These are phyloP conservation scores for Verasper variegatus DNA, from an alignment of 2,113 vertebrate genomes.

Conservation along the genomic window DNA sequence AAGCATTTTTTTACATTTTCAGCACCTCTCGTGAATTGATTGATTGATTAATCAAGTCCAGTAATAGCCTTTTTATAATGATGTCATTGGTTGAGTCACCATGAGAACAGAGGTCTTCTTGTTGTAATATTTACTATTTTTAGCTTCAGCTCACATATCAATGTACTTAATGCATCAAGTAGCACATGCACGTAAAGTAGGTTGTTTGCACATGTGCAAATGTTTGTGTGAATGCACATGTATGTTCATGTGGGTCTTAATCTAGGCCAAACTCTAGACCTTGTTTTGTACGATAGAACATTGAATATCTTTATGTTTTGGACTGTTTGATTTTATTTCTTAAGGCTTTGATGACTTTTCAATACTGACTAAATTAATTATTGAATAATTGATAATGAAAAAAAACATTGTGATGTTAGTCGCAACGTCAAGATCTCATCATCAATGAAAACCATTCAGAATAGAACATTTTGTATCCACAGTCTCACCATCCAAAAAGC, in stretches of 20 bases:
- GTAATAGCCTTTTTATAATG: slow-evolving; percentile 29
- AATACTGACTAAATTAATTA: neutral
- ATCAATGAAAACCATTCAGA: neutral
- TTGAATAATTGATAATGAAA: neutral
- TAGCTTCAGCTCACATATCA: neutral
- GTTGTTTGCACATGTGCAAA: too few species aligned
- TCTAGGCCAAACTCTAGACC: too few species aligned
- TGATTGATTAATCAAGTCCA: slow-evolving; percentile 37
- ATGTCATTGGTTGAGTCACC: slow-evolving; percentile 20
- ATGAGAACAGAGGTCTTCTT: slow-evolving; percentile 3
- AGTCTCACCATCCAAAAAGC: neutral
- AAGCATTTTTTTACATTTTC: slow-evolving; percentile 33
- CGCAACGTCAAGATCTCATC: neutral
- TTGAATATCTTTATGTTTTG: neutral
- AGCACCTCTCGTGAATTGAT: slow-evolving; percentile 23
- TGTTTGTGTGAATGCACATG: too few species aligned
- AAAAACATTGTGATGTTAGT: too few species aligned
- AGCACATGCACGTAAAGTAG: too few species aligned
- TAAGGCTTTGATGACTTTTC: neutral
- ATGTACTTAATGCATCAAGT: too few species aligned
- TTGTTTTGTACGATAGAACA: too few species aligned
- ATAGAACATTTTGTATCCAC: neutral
- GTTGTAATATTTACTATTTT: slow-evolving; percentile 6
- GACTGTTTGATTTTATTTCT: too few species aligned
- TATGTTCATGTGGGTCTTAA: too few species aligned